These are phyloP conservation scores for Ochropacha duplaris DNA, from an alignment of 2,888 invertebrate species.

Conservation along the genomic window DNA sequence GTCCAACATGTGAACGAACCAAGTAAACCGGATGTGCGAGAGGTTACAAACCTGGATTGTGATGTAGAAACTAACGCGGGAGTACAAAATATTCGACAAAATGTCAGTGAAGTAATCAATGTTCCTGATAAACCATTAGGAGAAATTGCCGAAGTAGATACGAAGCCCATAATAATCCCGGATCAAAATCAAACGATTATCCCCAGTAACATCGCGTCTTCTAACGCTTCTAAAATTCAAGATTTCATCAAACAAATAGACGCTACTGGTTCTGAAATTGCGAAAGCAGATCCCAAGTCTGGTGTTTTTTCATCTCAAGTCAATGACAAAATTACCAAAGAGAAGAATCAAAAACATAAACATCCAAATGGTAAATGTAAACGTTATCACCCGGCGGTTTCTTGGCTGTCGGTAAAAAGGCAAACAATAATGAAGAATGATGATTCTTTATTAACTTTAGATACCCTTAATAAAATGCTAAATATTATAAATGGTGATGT, in stretches of 20 bases:
- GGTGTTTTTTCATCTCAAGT: neutral
- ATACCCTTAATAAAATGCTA: slow-evolving; percentile 67
- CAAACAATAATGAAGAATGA: neutral
- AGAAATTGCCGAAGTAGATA: neutral
- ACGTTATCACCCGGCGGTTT: neutral
- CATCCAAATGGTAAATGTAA: neutral
- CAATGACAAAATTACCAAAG: neutral
- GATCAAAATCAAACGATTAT: neutral
- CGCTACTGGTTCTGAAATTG: slow-evolving; percentile 19
- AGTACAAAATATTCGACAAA: neutral
- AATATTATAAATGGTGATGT: slow-evolving; percentile 30
- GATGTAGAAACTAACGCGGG: neutral
- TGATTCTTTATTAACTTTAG: slow-evolving; percentile 44
- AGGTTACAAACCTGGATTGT: neutral
- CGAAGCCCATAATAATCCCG: neutral
- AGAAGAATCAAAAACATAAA: neutral
- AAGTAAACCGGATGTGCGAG: neutral
- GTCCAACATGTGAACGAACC: slow-evolving; percentile 14
- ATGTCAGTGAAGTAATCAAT: neutral
- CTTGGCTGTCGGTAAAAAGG: slow-evolving; percentile 12
- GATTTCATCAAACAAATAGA: neutral
- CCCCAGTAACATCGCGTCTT: neutral
- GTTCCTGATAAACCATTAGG: neutral
- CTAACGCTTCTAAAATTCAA: neutral
- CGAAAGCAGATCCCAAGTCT: neutral